A percentile compares a stretch with the other conserved stretches of the same genome.
phyloP scores from a whole-genome alignment of 2,113 vertebrate genomes.

The Gasterosteus aculeatus region DNA sequence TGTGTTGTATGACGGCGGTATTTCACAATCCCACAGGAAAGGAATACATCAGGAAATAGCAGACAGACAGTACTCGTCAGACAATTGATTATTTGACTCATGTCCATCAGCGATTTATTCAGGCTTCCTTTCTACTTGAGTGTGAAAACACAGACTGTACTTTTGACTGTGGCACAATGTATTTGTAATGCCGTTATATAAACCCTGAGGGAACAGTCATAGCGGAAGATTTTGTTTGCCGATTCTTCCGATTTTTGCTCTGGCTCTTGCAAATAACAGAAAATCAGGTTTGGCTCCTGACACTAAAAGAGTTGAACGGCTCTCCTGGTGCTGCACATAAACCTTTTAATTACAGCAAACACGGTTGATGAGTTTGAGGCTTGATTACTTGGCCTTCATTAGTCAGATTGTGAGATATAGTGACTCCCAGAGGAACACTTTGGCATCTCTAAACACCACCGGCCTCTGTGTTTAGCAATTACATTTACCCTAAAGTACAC shows the following conservation, averaged over 20 bases:
- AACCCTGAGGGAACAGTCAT: slow-evolving; percentile 16
- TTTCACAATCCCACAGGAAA: slow-evolving; percentile 41
- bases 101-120: slow-evolving; percentile 52
- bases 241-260: slow-evolving; percentile 29
- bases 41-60: slow-evolving; percentile 50
- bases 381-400: slow-evolving; percentile 78
- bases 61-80: slow-evolving; percentile 50
- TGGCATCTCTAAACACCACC: slow-evolving; percentile 59
- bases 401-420: slow-evolving; percentile 72
- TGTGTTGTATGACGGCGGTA: background rate
- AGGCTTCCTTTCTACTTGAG: slow-evolving; percentile 14
- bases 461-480: slow-evolving; percentile 61
- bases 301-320: slow-evolving; percentile 45
- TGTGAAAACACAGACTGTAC: slow-evolving; percentile 22
- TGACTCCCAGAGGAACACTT: slow-evolving; percentile 71
- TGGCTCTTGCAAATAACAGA: slow-evolving; percentile 12
- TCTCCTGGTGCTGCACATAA: slow-evolving; percentile 66
- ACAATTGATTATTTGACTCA: slow-evolving; percentile 63
- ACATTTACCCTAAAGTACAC: slow-evolving; percentile 60
- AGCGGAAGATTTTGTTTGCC: background rate
- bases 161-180: background rate
- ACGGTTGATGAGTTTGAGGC: slow-evolving; percentile 71
- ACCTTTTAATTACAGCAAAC: slow-evolving; percentile 76
- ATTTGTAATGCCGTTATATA: slow-evolving; percentile 25
- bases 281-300: slow-evolving; percentile 46